These are phyloP conservation scores for Drosophila athabasca DNA, from an alignment of 1,140 invertebrate genomes.

Conservation along the genomic window DNA sequence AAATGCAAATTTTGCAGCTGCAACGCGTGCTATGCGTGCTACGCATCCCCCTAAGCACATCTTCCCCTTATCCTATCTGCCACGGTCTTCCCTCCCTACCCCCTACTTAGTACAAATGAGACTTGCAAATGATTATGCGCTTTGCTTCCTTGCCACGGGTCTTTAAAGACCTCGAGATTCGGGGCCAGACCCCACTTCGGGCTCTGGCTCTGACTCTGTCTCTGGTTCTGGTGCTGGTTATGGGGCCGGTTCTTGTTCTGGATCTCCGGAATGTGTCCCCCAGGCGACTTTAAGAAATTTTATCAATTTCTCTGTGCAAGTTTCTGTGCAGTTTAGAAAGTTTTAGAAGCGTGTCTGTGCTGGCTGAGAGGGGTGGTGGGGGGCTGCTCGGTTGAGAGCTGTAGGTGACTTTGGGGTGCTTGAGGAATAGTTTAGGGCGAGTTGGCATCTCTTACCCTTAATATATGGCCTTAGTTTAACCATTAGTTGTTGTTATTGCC, in stretches of 20 bases:
- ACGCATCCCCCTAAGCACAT: conserved; percentile 14
- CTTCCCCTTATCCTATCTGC: background rate
- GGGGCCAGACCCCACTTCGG: background rate
- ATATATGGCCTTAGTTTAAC: conserved; percentile 59
- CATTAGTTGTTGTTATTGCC: conserved; percentile 43
- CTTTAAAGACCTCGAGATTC: conserved; percentile 46
- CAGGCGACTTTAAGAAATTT: conserved; percentile 70
- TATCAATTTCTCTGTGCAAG: conserved; percentile 70
- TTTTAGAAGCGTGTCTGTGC: conserved; percentile 46
- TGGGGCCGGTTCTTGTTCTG: conserved; percentile 3
- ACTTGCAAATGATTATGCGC: conserved; percentile 77
- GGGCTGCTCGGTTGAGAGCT: background rate
- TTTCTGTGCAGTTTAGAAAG: conserved; percentile 61
- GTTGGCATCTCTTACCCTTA: conserved; percentile 31
- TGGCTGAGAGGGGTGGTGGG: background rate
- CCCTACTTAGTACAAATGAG: conserved; percentile 67
- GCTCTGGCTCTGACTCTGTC: background rate
- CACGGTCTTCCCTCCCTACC: conserved; percentile 3
- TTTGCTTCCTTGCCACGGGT: conserved; percentile 47
- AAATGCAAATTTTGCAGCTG: conserved; percentile 78
- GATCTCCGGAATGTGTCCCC: conserved; percentile 48
- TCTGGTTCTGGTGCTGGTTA: background rate
- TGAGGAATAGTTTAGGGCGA: conserved; percentile 32
- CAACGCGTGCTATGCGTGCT: conserved; percentile 40
- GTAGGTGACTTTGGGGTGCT: background rate